Base-by-base conservation (phyloP, 2,113 vertebrate genomes). In the Hassar affinis region DNA sequence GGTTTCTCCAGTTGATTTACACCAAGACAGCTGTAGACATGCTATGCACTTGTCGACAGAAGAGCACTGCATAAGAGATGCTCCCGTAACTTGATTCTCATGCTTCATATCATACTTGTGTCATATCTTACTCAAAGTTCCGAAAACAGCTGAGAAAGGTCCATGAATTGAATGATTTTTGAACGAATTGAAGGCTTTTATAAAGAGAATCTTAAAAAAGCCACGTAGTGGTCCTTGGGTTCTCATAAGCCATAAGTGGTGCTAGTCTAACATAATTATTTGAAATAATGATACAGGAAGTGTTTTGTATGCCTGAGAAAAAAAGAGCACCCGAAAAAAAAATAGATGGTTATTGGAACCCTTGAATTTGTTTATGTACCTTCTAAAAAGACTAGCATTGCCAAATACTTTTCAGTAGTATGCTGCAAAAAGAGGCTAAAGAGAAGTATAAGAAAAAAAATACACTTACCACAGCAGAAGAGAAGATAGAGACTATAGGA, bases 1-100 rank as follows among this genome's bases (percentile, higher is more conserved):
- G 74, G 83, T 90, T 91, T 87, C 90, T 81, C 56, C 57, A 56
- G 84, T 85, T 92, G 93, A 94, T 94, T 94, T 92, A 93, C 87
- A 85, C 82, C 17, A 42, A 81, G 89, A 89, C 92, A 94, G 91
- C 91, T 93, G 93, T 88, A 78, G 85, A 83, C 84, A 82, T 83
- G 84, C 86, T 84, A 80, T 56, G 79, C 79, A 83, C 74, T 61
- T 83, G 80, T 84, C 54, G 25, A 56, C 78, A 88, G 79, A 80
- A 89, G 84, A 89, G 90, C 90, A 87, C 86, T 90, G 82, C 83
- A 56, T 45, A 79, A 78, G 51, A 85, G 71, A 84, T 74, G 27
- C 57, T 77, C 80, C 80, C 62, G 90, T 86, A 90, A 91, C 80
- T 85, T 52, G 78, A 90, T 87, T 86, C 71, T 72, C 15, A 22